Base-by-base conservation (phyloP, 1,140 invertebrate species). In the Lucilia cuprina region DNA sequence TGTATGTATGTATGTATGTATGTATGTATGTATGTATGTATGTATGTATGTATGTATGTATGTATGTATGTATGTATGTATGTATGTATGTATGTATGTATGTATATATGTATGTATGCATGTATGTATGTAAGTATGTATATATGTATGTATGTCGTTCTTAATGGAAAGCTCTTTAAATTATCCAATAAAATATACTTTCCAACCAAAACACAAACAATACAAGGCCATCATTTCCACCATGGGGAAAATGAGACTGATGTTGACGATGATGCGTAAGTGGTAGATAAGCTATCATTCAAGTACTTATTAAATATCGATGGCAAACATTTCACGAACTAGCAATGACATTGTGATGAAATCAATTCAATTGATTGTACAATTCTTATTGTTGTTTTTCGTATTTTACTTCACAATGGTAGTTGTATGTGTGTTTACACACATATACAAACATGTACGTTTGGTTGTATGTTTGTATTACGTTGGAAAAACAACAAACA, bases 321-420 rank as follows among this genome's bases (percentile, higher is more conserved):
- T 50, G 50, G 77, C 77, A 80, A 80, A 80, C 77, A 80, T 80
- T 47, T 80, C 41, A 80, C 77, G 77, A 47, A 80, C 77, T 41
- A 80, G 35, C 19, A 19, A 49, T 80, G 77, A 80, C 47, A 80
- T 17, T 47, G 77, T 80, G 77, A 80, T 80, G 77, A 80, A 80
- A 80, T 80, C 77, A 80, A 80, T 80, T 80, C 41, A 80, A 80
- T 80, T 80, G 77, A 80, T 80, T 80, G 41, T 80, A 30, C 77
- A 41, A 50, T 80, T 80, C 50, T 80, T 80, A 21, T 80, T 80
- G 77, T 80, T 80, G 19, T 80, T 78, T 19, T 77, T 34, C 13
- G 12, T 74, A 77, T 77, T 49, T 80, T 21, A 50, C 77, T 49
- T 17, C 2, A 60, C 34, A 47, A 19, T 17, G 12, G 30, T 75